phyloP scores from a whole-genome alignment of 2,797 vertebrate species.

The Lindbergichthys nudifrons region DNA sequence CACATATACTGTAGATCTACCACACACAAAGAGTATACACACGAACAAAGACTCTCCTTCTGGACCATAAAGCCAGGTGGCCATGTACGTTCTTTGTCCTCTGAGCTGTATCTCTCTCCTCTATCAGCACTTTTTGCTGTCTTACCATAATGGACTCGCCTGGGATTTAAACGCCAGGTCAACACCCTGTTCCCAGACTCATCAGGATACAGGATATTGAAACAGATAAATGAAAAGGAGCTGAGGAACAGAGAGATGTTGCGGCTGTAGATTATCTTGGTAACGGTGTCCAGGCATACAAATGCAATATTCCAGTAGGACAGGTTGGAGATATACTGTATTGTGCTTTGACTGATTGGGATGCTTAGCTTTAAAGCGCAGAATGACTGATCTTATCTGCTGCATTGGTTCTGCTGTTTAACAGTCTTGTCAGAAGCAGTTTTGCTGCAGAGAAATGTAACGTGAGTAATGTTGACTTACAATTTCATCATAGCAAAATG shows the following conservation, averaged over 20 bases:
- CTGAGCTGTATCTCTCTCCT: slow-evolving; percentile 68
- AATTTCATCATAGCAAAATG: slow-evolving; percentile 16
- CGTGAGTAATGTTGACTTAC: neutral
- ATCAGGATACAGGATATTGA: slow-evolving; percentile 81
- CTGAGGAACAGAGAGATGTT: slow-evolving; percentile 64
- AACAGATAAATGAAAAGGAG: slow-evolving; percentile 78
- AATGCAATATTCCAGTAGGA: slow-evolving; percentile 59
- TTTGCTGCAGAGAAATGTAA: slow-evolving; percentile 18
- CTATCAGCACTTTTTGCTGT: slow-evolving; percentile 73
- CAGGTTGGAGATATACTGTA: slow-evolving; percentile 50
- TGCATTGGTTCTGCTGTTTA: slow-evolving; percentile 31
- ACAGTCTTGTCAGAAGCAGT: slow-evolving; percentile 30
- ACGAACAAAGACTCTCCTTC: slow-evolving; percentile 34
- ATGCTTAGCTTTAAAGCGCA: slow-evolving; percentile 44
- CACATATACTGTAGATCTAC: slow-evolving; percentile 3
- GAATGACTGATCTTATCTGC: slow-evolving; percentile 58
- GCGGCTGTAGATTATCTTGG: slow-evolving; percentile 45
- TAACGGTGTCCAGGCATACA: slow-evolving; percentile 26
- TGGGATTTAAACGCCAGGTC: slow-evolving; percentile 80
- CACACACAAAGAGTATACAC: slow-evolving; percentile 39
- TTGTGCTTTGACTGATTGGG: slow-evolving; percentile 64
- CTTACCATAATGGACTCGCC: slow-evolving; percentile 75
- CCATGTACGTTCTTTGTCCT: slow-evolving; percentile 75
- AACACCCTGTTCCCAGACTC: slow-evolving; percentile 66
- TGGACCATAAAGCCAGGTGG: slow-evolving; percentile 70